Evolutionary conservation across 2,113 vertebrate species (phyloP).

Genomic region (Pteronura brasiliensis): DNA sequence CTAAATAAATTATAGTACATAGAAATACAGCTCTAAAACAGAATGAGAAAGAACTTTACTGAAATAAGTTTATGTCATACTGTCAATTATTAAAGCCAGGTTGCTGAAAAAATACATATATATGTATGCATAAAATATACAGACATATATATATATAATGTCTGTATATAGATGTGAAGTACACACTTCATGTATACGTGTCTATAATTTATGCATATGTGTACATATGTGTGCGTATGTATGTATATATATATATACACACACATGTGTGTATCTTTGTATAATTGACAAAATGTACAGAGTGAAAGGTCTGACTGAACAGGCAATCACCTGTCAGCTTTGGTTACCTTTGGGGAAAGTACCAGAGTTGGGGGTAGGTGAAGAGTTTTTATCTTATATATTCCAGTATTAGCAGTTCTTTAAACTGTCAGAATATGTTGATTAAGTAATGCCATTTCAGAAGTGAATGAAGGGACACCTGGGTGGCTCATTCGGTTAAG

Average conservation of each 20-base stretch:
- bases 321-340: neutral
- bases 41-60: neutral
- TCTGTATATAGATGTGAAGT: neutral
- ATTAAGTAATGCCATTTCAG: neutral
- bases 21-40: neutral
- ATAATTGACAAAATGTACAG: neutral
- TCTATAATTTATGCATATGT: neutral
- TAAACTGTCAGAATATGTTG: neutral
- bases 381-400: neutral
- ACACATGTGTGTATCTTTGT: neutral
- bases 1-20: neutral
- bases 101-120: neutral
- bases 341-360: neutral
- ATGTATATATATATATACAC: no score
- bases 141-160: neutral
- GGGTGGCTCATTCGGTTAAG: no score
- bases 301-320: neutral
- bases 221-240: no score
- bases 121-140: neutral
- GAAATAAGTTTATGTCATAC: neutral
- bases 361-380: fast-evolving
- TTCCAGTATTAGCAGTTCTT: neutral
- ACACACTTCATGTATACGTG: neutral
- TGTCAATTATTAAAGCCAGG: neutral
- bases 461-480: neutral